Evolutionary conservation across 1,140 invertebrate species (phyloP).

Genomic region (Heterodera schachtii): DNA sequence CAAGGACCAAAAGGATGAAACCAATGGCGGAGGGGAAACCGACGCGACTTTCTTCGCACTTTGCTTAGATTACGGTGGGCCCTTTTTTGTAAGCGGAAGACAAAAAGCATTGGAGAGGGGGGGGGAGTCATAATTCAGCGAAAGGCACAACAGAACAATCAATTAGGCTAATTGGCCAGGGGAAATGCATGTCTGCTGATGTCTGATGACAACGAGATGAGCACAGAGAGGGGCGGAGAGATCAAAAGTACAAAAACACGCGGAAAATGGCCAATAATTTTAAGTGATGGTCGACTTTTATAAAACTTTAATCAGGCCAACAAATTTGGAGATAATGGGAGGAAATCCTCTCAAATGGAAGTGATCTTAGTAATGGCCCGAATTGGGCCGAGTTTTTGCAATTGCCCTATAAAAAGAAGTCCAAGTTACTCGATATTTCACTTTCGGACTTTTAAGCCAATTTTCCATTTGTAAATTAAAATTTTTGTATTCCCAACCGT

Average conservation of each 20-base stretch:
- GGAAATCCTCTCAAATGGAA: neutral
- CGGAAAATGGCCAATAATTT: constrained; percentile 2
- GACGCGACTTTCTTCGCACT: constrained; percentile 42
- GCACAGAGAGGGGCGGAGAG: neutral
- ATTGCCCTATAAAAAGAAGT: no score
- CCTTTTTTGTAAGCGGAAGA: neutral
- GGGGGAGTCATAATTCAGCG: no score
- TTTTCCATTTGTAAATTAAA: constrained; percentile 14
- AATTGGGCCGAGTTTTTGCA: neutral
- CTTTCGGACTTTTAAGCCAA: neutral
- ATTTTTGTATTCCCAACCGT: neutral
- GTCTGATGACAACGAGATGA: neutral
- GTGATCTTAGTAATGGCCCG: neutral
- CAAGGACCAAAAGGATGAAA: neutral
- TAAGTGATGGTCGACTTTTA: no score
- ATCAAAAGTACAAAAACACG: neutral
- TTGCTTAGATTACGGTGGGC: constrained; percentile 47
- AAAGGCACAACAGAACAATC: no score
- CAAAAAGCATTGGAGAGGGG: no score
- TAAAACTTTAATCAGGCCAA: no score
- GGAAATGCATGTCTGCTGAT: no score
- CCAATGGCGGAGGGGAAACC: neutral
- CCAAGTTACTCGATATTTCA: neutral
- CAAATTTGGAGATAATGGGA: no score
- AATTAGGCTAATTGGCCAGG: no score